Evolutionary conservation across 2,888 invertebrate genomes (phyloP).

Genomic region (Xanthorhoe spadicearia): DNA sequence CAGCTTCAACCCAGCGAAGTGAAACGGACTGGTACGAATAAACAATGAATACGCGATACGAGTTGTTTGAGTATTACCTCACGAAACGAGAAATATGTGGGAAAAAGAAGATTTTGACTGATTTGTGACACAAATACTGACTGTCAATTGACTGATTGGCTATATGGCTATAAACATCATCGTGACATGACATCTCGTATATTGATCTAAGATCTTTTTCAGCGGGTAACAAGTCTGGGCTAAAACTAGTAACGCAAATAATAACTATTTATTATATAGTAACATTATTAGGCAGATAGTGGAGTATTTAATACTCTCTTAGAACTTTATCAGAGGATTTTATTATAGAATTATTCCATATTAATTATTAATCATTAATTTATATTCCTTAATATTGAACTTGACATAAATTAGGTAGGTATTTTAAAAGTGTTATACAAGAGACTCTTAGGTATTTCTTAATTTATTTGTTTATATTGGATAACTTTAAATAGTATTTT

Average conservation of each 20-base stretch:
- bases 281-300: background rate
- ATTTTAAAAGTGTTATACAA: background rate
- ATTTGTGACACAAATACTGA: too few species aligned
- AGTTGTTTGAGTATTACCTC: background rate
- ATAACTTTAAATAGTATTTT: background rate
- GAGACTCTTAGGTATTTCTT: background rate
- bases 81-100: background rate
- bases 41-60: background rate
- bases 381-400: conserved; percentile 18
- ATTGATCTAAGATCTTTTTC: too few species aligned
- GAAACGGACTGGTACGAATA: conserved; percentile 9
- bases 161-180: too few species aligned
- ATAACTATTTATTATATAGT: too few species aligned
- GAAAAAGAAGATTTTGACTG: too few species aligned
- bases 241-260: too few species aligned
- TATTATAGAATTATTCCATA: background rate
- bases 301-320: background rate
- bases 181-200: too few species aligned
- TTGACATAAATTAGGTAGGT: conserved; percentile 8
- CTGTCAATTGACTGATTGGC: too few species aligned
- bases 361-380: background rate
- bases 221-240: too few species aligned
- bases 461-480: background rate
- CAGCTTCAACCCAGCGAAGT: conserved; percentile 2
- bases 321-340: background rate